Evolutionary conservation across 2,888 invertebrate species (phyloP).

Genomic region (Phortica magna): DNA sequence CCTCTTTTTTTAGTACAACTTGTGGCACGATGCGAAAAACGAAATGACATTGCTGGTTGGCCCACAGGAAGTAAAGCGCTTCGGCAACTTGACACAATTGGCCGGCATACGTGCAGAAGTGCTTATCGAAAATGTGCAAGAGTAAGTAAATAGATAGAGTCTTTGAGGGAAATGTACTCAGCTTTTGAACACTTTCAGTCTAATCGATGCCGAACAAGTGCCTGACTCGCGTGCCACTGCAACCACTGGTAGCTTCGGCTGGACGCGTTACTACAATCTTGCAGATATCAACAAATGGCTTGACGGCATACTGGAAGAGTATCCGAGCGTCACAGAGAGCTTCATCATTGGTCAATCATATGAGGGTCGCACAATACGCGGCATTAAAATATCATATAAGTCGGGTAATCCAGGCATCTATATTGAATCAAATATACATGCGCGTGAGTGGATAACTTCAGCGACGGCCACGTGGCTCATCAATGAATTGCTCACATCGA

Average conservation of each 20-base stretch:
- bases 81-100: conserved; percentile 68
- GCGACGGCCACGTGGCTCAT: conserved; percentile 84
- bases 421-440: conserved; percentile 82
- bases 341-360: conserved; percentile 80
- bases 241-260: conserved; percentile 76
- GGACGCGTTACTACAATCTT: conserved; percentile 81
- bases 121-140: conserved; percentile 81
- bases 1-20: conserved; percentile 41
- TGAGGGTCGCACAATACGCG: conserved; percentile 81
- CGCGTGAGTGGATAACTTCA: conserved; percentile 86
- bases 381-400: conserved; percentile 77
- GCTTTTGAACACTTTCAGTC: conserved; percentile 63
- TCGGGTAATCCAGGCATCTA: conserved; percentile 80
- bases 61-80: conserved; percentile 78
- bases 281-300: conserved; percentile 81
- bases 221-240: conserved; percentile 49
- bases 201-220: conserved; percentile 76
- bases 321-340: conserved; percentile 79
- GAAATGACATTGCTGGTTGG: conserved; percentile 80
- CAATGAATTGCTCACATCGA: conserved; percentile 83
- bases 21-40: conserved; percentile 55
- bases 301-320: conserved; percentile 76
- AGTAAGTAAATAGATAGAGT: conserved; percentile 53
- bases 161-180: background rate
- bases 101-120: conserved; percentile 73